A percentile compares a stretch with the other conserved stretches of the same genome.
Conservation (phyloP, 2,113 vertebrate species). For the Perccottus glenii region DNA sequence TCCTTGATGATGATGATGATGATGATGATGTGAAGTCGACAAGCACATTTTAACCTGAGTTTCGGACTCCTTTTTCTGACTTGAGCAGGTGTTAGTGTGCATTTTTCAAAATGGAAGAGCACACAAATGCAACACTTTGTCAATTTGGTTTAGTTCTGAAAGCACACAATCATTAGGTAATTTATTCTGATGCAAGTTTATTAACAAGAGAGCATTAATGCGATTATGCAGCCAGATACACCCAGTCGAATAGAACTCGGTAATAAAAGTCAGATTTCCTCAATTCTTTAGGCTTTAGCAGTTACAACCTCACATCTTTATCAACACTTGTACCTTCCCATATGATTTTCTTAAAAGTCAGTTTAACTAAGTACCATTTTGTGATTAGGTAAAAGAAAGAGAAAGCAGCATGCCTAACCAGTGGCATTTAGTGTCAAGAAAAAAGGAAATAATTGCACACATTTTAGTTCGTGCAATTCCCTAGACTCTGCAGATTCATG, state of each 20-base stretch:
- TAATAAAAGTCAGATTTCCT: not conserved
- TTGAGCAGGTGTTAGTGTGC: too few species aligned
- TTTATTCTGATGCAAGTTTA: constrained; percentile 18
- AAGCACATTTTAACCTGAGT: too few species aligned
- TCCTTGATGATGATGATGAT: too few species aligned
- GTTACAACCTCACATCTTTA: too few species aligned
- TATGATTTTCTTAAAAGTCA: constrained; percentile 48
- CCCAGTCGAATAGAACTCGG: not conserved
- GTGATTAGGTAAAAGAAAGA: constrained; percentile 27
- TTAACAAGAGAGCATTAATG: constrained; percentile 28
- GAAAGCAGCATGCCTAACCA: constrained; percentile 33
- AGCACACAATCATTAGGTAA: constrained; percentile 32
- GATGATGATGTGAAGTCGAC: too few species aligned
- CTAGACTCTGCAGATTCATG: constrained; percentile 38
- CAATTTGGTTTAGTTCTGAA: constrained; percentile 27
- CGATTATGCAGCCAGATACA: constrained; percentile 23
- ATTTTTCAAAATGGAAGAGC: too few species aligned
- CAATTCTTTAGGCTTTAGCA: not conserved
- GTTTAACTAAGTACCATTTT: constrained; percentile 56
- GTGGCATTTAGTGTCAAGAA: constrained; percentile 49
- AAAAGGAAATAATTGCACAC: constrained; percentile 74
- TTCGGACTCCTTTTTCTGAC: too few species aligned
- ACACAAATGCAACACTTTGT: not conserved
- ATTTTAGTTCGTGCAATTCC: constrained; percentile 76
- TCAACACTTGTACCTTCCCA: constrained; percentile 4